Percentiles rank a stretch among this genome's conserved stretches.
These are phyloP conservation scores for Bos taurus DNA, from an alignment of 2,113 vertebrate genomes.

Conservation along the genomic window DNA sequence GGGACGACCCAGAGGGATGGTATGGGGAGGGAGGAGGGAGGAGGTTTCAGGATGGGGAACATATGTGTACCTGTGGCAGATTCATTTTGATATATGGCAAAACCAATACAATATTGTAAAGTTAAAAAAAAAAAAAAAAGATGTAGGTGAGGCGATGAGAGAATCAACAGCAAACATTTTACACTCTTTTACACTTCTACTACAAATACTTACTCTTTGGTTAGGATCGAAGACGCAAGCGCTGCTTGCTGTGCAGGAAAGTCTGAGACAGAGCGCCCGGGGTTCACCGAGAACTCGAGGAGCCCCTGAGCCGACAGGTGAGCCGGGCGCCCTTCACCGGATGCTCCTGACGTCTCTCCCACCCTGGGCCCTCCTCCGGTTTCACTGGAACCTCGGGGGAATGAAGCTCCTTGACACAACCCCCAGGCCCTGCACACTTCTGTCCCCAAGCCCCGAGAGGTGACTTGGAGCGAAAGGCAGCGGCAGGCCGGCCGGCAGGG, in stretches of 20 bases:
- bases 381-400: neutral
- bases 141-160: neutral
- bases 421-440: neutral
- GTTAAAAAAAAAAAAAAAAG: neutral
- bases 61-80: too few species aligned
- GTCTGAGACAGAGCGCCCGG: neutral
- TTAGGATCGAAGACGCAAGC: neutral
- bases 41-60: too few species aligned
- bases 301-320: neutral
- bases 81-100: too few species aligned
- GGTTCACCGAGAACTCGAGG: neutral
- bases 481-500: too few species aligned
- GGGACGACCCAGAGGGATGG: too few species aligned
- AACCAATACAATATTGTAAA: too few species aligned
- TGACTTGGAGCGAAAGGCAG: neutral
- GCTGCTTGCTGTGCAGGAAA: neutral
- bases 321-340: neutral
- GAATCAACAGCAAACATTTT: neutral
- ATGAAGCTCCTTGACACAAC: neutral
- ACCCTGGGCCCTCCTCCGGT: neutral
- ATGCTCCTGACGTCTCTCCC: rapidly evolving
- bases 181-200: neutral
- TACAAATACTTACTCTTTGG: neutral
- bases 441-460: neutral
- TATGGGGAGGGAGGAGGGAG: too few species aligned